Conservation (phyloP, 2,797 vertebrate species). For the Cephalopachus bancanus region DNA sequence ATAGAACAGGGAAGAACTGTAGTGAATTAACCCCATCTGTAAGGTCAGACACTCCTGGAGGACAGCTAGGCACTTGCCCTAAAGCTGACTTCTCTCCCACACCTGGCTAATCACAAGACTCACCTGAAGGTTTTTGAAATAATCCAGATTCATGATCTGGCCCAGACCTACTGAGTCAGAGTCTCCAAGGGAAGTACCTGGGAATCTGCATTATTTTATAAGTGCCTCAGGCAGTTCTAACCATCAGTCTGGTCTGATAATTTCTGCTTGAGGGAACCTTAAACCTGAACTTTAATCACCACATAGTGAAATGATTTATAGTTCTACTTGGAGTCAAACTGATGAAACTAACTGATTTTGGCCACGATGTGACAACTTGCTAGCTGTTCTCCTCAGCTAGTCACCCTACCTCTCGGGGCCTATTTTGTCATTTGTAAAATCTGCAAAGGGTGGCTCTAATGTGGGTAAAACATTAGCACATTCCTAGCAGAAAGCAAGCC, state of each 20-base stretch:
- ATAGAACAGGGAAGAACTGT: neutral
- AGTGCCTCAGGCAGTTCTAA: neutral
- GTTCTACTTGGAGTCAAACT: neutral
- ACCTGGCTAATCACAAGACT: neutral
- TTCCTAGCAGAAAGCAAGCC: neutral
- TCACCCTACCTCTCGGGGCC: neutral
- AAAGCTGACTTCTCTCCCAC: neutral
- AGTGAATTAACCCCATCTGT: neutral
- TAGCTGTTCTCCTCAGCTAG: neutral
- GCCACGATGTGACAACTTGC: neutral
- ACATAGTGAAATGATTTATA: neutral
- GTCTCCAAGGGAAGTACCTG: neutral
- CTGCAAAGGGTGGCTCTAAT: neutral
- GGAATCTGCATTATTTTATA: neutral
- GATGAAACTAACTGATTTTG: neutral
- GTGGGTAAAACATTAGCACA: neutral
- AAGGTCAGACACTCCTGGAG: neutral
- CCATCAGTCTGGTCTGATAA: neutral
- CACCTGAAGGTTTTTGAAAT: neutral
- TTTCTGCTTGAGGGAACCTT: constrained; percentile 36
- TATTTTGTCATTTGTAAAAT: neutral
- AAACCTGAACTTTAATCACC: neutral
- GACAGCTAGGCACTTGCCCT: neutral
- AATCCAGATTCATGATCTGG: neutral
- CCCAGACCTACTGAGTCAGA: neutral